These are phyloP conservation scores for Barypeithes pellucidus DNA, from an alignment of 2,888 invertebrate genomes.

Conservation along the genomic window DNA sequence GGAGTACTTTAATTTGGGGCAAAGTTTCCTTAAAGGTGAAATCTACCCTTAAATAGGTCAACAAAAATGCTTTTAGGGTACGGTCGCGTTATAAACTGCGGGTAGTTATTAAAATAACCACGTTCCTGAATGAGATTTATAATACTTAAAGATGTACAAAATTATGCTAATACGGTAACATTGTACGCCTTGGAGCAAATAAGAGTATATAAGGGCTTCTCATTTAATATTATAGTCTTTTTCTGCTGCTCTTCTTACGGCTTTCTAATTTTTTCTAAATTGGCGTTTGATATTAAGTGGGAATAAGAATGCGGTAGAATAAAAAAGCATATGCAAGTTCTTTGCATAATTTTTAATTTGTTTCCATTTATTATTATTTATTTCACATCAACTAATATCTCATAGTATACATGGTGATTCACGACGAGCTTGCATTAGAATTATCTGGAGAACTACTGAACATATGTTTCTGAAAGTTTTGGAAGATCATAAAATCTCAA, in stretches of 20 bases:
- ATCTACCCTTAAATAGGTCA: background rate
- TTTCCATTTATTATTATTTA: no score
- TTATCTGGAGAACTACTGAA: no score
- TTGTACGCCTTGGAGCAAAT: slow-evolving; percentile 28
- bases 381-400: no score
- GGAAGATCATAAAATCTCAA: no score
- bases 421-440: no score
- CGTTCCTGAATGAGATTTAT: slow-evolving; percentile 26
- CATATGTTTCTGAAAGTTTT: no score
- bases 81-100: background rate
- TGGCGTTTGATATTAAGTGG: background rate
- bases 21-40: background rate
- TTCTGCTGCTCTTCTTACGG: background rate
- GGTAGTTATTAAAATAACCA: slow-evolving; percentile 29
- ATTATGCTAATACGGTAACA: slow-evolving; percentile 36
- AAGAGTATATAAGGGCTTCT: slow-evolving; percentile 24
- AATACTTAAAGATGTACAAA: slow-evolving; percentile 28
- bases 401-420: no score
- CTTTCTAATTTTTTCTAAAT: background rate
- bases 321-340: no score
- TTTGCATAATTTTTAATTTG: no score
- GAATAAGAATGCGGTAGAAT: background rate
- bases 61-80: background rate
- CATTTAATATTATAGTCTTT: slow-evolving; percentile 27
- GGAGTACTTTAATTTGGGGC: no score